Evolutionary conservation across 2,888 invertebrate genomes (phyloP).

Genomic region (Andrena hattorfiana): DNA sequence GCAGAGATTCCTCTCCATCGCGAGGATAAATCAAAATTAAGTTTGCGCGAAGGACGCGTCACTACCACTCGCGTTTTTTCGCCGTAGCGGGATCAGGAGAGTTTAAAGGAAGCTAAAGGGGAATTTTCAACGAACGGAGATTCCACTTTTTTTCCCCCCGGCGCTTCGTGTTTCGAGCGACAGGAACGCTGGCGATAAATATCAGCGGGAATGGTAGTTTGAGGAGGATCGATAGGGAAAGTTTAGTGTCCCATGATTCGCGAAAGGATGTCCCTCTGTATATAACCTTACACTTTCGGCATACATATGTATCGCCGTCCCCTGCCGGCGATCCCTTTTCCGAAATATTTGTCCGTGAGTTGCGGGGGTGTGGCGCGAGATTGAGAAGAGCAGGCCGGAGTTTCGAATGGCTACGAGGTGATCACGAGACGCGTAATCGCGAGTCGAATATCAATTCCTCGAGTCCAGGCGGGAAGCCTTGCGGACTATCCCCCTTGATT

Average conservation of each 20-base stretch:
- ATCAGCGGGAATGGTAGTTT: conserved; percentile 5
- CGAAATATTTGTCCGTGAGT: conserved; percentile 26
- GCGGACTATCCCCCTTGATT: conserved; percentile 19
- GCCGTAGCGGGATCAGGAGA: not conserved
- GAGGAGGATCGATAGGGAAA: not conserved
- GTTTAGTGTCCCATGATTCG: conserved; percentile 7
- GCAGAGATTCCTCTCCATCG: not conserved
- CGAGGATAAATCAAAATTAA: conserved; percentile 44
- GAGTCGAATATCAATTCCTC: conserved; percentile 65
- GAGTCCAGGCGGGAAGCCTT: conserved; percentile 25
- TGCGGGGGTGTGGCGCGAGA: not conserved
- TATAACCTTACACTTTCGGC: not conserved
- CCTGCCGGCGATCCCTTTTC: conserved; percentile 4
- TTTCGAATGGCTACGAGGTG: conserved; percentile 62
- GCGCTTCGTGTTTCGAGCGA: too few species aligned
- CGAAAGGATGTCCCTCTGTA: conserved; percentile 10
- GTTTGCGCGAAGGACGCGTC: conserved; percentile 19
- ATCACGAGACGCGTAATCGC: conserved; percentile 67
- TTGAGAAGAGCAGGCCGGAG: conserved; percentile 20
- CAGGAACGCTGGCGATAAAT: not conserved
- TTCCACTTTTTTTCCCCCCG: not conserved
- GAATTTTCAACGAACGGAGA: conserved; percentile 10
- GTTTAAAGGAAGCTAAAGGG: conserved; percentile 17
- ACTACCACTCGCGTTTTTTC: not conserved
- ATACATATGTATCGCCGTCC: conserved; percentile 34